These are phyloP conservation scores for Odontocerum albicorne DNA, from an alignment of 2,888 invertebrate species.

Conservation along the genomic window DNA sequence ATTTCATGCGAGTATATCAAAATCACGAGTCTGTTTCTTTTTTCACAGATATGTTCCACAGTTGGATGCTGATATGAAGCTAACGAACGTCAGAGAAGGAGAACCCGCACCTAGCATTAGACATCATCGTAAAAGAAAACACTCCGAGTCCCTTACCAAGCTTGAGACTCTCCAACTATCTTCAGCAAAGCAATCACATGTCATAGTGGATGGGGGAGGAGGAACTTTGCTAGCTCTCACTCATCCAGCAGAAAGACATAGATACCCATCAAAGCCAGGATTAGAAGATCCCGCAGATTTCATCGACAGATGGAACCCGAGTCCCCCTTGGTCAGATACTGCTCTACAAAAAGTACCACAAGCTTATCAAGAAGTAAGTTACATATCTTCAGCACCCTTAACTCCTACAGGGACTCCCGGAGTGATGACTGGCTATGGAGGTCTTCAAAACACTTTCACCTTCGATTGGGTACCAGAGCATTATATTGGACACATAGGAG, in stretches of 20 bases:
- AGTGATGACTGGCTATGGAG: slow-evolving; percentile 43
- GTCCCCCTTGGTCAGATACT: slow-evolving; percentile 85
- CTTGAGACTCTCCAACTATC: slow-evolving; percentile 26
- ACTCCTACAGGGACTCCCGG: slow-evolving; percentile 73
- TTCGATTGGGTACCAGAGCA: slow-evolving; percentile 76
- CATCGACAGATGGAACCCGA: slow-evolving; percentile 84
- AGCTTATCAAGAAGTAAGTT: slow-evolving; percentile 77
- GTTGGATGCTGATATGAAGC: slow-evolving; percentile 21
- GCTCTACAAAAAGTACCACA: slow-evolving; percentile 77
- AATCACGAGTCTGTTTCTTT: too few relatives aligned
- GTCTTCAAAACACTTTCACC: slow-evolving; percentile 51
- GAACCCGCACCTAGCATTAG: slow-evolving; percentile 24
- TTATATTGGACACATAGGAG: slow-evolving; percentile 49
- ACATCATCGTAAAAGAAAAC: slow-evolving; percentile 30
- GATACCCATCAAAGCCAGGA: slow-evolving; percentile 42
- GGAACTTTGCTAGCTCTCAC: slow-evolving; percentile 40
- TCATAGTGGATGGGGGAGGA: slow-evolving; percentile 32
- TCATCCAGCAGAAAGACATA: slow-evolving; percentile 48
- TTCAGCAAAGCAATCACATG: slow-evolving; percentile 27
- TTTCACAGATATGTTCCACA: slow-evolving; percentile 34
- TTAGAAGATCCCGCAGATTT: slow-evolving; percentile 69
- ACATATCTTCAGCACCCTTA: slow-evolving; percentile 75
- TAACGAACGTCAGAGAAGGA: slow-evolving; percentile 18
- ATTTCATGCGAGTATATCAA: too few relatives aligned
- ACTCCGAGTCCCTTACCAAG: slow-evolving; percentile 23